phyloP scores from a whole-genome alignment of 2,797 vertebrate species.

The Squalus acanthias region DNA sequence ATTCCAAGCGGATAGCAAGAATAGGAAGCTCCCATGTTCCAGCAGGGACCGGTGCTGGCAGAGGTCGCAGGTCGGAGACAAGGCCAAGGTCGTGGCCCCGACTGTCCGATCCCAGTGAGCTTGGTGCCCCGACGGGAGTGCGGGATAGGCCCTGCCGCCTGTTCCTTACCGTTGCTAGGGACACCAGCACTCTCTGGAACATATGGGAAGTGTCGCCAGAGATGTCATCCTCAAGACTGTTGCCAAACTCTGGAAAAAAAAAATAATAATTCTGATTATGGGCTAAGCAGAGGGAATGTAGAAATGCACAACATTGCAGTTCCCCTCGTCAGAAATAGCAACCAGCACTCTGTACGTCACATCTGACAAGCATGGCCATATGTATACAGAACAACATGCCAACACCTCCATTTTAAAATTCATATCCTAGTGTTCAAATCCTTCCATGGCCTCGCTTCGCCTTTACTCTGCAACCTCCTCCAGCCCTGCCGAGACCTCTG shows the following conservation, averaged over 20 bases:
- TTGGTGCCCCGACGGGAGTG: background rate
- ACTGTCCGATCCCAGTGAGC: too few relatives aligned
- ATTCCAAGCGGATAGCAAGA: too few relatives aligned
- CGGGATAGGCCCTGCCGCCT: background rate
- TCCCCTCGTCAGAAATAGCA: background rate
- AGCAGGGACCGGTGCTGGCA: too few relatives aligned
- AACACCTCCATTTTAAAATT: background rate
- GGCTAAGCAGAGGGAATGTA: background rate
- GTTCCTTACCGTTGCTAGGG: slow-evolving; percentile 74
- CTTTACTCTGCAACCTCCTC: background rate
- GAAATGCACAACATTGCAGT: background rate
- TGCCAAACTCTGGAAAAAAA: slow-evolving; percentile 62
- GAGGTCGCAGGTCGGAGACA: background rate
- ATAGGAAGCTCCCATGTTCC: too few relatives aligned
- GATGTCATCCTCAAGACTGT: slow-evolving; percentile 75
- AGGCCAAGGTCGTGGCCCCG: too few relatives aligned
- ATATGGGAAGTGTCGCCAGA: slow-evolving; percentile 83
- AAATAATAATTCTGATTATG: background rate
- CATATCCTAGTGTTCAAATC: background rate
- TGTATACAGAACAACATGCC: background rate
- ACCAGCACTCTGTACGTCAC: background rate
- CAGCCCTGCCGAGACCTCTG: background rate
- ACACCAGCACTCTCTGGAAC: slow-evolving; percentile 88
- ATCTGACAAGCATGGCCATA: background rate
- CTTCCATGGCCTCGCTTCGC: background rate